phyloP scores from a whole-genome alignment of 2,888 invertebrate species.

The Netelia virgata region DNA sequence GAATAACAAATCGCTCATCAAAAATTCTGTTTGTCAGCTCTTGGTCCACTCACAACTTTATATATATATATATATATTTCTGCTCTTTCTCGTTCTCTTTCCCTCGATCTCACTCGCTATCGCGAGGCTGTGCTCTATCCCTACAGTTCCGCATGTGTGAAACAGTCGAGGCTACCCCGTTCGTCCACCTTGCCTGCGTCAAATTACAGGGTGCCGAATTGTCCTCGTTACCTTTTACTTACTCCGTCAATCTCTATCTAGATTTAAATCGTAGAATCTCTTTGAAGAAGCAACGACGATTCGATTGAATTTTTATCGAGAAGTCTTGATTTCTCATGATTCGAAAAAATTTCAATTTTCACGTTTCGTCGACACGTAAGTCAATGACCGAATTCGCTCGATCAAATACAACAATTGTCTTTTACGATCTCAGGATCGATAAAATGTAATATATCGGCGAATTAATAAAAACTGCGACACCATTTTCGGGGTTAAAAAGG shows the following conservation, averaged over 20 bases:
- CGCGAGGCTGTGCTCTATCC: constrained; percentile 63
- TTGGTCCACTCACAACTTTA: constrained; percentile 62
- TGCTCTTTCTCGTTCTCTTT: constrained; percentile 30
- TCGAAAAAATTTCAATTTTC: too few species aligned
- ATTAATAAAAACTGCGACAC: too few species aligned
- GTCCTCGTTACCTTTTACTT: not conserved
- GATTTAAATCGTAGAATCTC: not conserved
- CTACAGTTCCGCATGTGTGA: constrained; percentile 12
- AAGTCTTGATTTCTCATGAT: not conserved
- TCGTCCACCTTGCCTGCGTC: constrained; percentile 24
- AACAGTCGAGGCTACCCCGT: constrained; percentile 22
- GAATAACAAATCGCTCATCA: constrained; percentile 80
- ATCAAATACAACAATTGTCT: not conserved
- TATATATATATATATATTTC: constrained; percentile 1
- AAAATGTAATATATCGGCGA: too few species aligned
- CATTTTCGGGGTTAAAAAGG: too few species aligned
- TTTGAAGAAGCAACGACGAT: not conserved
- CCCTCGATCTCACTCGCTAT: constrained; percentile 53
- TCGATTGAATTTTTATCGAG: not conserved
- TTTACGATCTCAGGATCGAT: not conserved
- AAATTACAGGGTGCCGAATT: not conserved
- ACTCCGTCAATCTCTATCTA: not conserved
- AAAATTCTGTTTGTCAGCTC: constrained; percentile 80
- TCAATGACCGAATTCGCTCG: not conserved
- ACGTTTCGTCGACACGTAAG: too few species aligned